Conservation (phyloP, 2,113 vertebrate genomes). For the Ahaetulla prasina region DNA sequence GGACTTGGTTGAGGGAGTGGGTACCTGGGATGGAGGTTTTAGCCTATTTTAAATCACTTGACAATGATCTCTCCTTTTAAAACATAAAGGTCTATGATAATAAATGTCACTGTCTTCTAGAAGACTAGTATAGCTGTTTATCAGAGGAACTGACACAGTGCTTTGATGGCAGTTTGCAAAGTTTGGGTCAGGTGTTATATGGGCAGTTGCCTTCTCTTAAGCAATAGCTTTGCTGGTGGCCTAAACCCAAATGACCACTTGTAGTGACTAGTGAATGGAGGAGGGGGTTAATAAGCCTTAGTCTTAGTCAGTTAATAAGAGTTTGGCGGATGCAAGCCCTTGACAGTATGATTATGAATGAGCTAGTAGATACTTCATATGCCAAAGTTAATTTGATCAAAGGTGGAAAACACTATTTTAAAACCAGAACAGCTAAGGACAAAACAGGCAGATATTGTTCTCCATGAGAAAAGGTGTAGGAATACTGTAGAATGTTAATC, state of each 20-base stretch:
- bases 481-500: neutral
- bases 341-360: neutral
- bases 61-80: neutral
- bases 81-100: neutral
- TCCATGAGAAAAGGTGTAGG: neutral
- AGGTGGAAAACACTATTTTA: neutral
- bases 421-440: neutral
- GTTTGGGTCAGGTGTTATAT: neutral
- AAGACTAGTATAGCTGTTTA: neutral
- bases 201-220: neutral
- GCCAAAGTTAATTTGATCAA: neutral
- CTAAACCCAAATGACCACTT: neutral
- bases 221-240: neutral
- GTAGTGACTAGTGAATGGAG: neutral
- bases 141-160: neutral
- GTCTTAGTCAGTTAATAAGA: neutral
- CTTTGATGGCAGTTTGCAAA: neutral
- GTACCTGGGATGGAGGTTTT: neutral
- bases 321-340: neutral
- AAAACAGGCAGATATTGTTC: neutral
- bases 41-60: neutral
- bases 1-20: neutral
- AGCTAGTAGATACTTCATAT: neutral
- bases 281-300: neutral
- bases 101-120: neutral